Base-by-base conservation (phyloP, 2,113 vertebrate genomes). In the Heterotis niloticus region DNA sequence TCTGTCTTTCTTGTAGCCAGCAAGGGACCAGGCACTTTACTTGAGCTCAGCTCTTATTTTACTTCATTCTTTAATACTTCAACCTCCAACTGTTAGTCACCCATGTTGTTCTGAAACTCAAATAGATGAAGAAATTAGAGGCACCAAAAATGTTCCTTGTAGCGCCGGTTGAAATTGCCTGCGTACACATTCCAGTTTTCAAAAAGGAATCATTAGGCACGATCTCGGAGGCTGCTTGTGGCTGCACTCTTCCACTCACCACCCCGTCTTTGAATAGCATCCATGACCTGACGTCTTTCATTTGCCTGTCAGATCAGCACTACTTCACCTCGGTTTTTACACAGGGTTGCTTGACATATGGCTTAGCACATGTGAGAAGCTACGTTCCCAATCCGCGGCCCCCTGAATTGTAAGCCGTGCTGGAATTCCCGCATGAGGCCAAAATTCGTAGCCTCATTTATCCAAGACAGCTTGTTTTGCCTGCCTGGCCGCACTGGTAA, bases 381-480 rank as follows among this genome's bases (percentile, higher is more conserved):
- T 74, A 57, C 71, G 17, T 29, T 57, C 54, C 28, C 57, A 59
- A 59, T 59, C 51, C 17, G 71, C 52, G 26, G 34, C 67, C 56
- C 5, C 57, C 24, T 51, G 57, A 7, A 54, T 54, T 75, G 20
- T 64, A 28, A n/a, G 59, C 28, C 74, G 17, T 0, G 7, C 26
- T 23, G 28, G 74, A 75, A 75, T 75, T 64, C 28, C 59, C 74
- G 28, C 14, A 14, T 11, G 64, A 44, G 76, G 28, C 64, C 18
- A 51, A 44, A n/a, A 77, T 67, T 54, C 51, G 18, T 28, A 77
- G 44, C 64, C 76, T 67, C 76, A 67, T 56, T 54, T 68, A 56
- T 67, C 64, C 54, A 13, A 60, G 59, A 74, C 5, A 12, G 28
- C 59, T 44, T 44, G 34, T 44, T 44, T 44, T 44, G 34, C 34